Evolutionary conservation across 64 coral and sea anemone species (phyloP).

Genomic region (Anthopleura sola): DNA sequence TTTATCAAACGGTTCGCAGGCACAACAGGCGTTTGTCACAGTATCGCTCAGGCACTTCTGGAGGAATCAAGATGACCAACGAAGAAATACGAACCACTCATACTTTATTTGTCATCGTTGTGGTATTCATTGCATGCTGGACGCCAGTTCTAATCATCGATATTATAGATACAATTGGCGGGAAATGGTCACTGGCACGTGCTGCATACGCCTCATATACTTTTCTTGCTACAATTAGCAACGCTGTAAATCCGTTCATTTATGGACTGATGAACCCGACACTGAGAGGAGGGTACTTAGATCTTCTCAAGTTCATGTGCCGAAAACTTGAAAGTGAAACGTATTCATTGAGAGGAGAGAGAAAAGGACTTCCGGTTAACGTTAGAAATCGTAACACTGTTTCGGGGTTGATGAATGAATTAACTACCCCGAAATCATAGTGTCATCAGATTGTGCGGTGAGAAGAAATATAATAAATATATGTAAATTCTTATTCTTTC

Average conservation of each 20-base stretch:
- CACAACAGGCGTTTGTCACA: conserved; percentile 13
- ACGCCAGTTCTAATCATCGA: conserved; percentile 45
- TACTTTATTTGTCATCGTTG: conserved; percentile 65
- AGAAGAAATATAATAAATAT: too few relatives aligned
- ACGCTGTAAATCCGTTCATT: conserved; percentile 55
- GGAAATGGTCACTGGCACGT: conserved; percentile 38
- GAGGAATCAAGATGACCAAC: conserved; percentile 9
- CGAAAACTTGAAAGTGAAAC: not conserved
- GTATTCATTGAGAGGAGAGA: not conserved
- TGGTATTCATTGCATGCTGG: conserved; percentile 59
- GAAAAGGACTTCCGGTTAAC: not conserved
- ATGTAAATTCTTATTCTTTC: too few relatives aligned
- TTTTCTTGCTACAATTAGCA: conserved; percentile 23
- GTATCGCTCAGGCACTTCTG: not conserved
- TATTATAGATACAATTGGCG: conserved; percentile 50
- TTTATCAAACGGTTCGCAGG: conserved; percentile 28
- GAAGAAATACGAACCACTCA: conserved; percentile 65
- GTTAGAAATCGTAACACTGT: not conserved
- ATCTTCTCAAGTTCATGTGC: not conserved
- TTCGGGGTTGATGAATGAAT: too few relatives aligned
- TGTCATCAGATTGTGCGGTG: too few relatives aligned
- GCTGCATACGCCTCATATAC: conserved; percentile 23
- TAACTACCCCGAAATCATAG: too few relatives aligned
- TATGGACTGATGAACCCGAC: conserved; percentile 55
- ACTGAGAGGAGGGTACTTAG: not conserved